phyloP scores from a whole-genome alignment of 2,888 invertebrate genomes.

The Leptinotarsa haldemani region DNA sequence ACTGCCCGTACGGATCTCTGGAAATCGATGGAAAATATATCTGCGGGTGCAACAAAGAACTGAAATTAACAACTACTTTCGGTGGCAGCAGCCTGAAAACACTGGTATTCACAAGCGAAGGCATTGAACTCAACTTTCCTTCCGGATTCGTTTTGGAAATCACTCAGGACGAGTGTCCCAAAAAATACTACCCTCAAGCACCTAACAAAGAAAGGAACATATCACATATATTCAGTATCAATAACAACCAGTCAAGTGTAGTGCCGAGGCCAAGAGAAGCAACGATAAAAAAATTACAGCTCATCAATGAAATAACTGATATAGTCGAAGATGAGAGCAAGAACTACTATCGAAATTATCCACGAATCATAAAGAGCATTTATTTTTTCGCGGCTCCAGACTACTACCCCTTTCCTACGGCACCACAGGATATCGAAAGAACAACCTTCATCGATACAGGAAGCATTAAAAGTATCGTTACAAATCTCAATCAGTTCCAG shows the following conservation, averaged over 20 bases:
- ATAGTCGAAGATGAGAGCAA: slow-evolving; percentile 36
- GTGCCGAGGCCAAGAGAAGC: slow-evolving; percentile 47
- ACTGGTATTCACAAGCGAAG: slow-evolving; percentile 64
- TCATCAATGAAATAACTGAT: slow-evolving; percentile 52
- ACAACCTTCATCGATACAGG: slow-evolving; percentile 57
- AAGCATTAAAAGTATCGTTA: slow-evolving; percentile 47
- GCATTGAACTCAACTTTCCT: slow-evolving; percentile 61
- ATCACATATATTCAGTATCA: slow-evolving; percentile 20
- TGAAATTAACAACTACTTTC: slow-evolving; percentile 61
- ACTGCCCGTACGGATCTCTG: slow-evolving; percentile 68
- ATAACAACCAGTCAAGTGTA: slow-evolving; percentile 51
- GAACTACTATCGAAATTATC: slow-evolving; percentile 20
- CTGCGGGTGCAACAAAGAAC: slow-evolving; percentile 70
- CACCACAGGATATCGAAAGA: slow-evolving; percentile 55
- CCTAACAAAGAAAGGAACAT: slow-evolving; percentile 9
- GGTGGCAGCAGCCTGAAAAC: slow-evolving; percentile 64
- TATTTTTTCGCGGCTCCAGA: slow-evolving; percentile 58
- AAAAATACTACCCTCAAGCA: slow-evolving; percentile 52
- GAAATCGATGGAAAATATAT: slow-evolving; percentile 70
- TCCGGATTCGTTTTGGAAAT: slow-evolving; percentile 71
- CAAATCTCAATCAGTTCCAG: slow-evolving; percentile 48
- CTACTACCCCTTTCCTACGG: slow-evolving; percentile 41
- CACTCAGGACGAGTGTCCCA: slow-evolving; percentile 69
- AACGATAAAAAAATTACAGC: slow-evolving; percentile 47
- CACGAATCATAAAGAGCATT: slow-evolving; percentile 52